Percentiles rank a stretch among this genome's conserved stretches.
These are phyloP conservation scores for Neotoxoptera formosana DNA, from an alignment of 1,140 invertebrate species.

Conservation along the genomic window DNA sequence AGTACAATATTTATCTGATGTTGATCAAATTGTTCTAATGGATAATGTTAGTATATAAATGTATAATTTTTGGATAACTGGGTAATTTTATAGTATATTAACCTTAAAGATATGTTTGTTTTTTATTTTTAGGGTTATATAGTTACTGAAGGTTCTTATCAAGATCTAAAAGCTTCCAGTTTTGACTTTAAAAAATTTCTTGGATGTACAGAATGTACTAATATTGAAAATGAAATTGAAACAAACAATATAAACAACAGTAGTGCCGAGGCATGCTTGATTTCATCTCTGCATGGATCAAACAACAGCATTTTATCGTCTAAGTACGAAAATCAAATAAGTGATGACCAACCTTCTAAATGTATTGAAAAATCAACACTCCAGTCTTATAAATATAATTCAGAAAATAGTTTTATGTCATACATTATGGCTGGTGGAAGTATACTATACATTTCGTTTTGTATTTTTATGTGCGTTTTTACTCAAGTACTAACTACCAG, in stretches of 20 bases:
- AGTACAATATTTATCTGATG: constrained; percentile 66
- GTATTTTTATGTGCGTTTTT: not conserved
- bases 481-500: not conserved
- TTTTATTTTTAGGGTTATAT: constrained; percentile 68
- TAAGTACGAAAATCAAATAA: not conserved
- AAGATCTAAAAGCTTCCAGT: constrained; percentile 66
- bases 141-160: constrained; percentile 68
- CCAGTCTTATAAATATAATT: not conserved
- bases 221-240: constrained; percentile 59
- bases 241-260: not conserved
- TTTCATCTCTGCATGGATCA: not conserved
- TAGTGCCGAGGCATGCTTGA: rapidly evolving
- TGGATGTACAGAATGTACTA: constrained; percentile 63
- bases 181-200: constrained; percentile 69
- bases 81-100: not conserved
- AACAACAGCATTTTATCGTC: not conserved
- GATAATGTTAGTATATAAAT: constrained; percentile 69
- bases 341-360: not conserved
- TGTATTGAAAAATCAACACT: not conserved
- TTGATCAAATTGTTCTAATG: constrained; percentile 80
- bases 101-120: constrained; percentile 19
- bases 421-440: not conserved
- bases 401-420: not conserved
- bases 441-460: not conserved
- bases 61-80: not conserved